phyloP scores from a whole-genome alignment of 2,113 vertebrate species.

The Tiliqua scincoides region DNA sequence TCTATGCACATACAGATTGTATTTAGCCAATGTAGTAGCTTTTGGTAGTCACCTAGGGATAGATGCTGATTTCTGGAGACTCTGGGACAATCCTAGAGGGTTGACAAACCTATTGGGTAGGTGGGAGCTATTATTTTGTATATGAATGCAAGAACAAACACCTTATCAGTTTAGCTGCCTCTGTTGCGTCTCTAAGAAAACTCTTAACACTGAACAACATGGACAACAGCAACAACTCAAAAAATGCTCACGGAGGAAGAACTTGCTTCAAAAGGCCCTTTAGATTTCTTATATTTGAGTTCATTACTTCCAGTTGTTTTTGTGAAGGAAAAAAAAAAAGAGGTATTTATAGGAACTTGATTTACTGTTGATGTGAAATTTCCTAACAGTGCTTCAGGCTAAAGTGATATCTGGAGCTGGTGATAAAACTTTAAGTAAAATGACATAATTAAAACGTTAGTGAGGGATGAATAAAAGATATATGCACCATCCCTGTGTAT shows the following conservation, averaged over 20 bases:
- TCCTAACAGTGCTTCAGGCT: conserved; percentile 32
- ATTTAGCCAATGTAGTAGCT: too few relatives aligned
- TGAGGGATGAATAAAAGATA: conserved; percentile 48
- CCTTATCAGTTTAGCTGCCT: not conserved
- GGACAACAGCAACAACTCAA: too few relatives aligned
- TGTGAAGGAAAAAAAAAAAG: conserved; percentile 8
- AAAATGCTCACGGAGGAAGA: not conserved
- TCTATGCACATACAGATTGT: too few relatives aligned
- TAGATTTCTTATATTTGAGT: conserved; percentile 3
- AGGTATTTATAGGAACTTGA: conserved; percentile 31
- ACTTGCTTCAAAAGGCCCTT: not conserved
- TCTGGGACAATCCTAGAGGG: too few relatives aligned
- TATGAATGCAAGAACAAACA: not conserved
- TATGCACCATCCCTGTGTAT: conserved; percentile 17
- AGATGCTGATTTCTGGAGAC: too few relatives aligned
- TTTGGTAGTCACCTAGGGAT: too few relatives aligned
- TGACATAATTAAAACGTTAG: conserved; percentile 65
- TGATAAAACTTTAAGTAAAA: conserved; percentile 67
- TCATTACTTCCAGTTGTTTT: conserved; percentile 9
- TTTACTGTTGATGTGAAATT: conserved; percentile 50
- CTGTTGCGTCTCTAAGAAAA: not conserved
- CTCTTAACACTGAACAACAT: not conserved
- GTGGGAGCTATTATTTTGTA: not conserved
- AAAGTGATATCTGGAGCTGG: conserved; percentile 44
- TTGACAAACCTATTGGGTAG: too few relatives aligned